Conservation (phyloP, 92 coral and sea anemone genomes). For the Diadumene lineata region DNA sequence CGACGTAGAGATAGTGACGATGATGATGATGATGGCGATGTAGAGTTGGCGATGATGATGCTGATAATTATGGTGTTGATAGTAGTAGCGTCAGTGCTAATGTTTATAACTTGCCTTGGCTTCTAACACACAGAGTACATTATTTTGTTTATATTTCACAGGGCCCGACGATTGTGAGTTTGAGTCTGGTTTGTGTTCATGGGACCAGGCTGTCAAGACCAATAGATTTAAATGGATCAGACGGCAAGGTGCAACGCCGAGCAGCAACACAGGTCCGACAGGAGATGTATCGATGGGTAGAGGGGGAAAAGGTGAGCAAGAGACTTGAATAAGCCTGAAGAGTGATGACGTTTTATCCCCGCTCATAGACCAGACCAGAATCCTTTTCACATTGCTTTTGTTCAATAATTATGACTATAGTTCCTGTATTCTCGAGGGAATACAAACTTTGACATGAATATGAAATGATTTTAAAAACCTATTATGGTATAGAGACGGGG, state of each 20-base stretch:
- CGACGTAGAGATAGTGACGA: too few species aligned
- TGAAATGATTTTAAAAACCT: neutral
- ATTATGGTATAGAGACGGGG: too few species aligned
- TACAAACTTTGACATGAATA: too few species aligned
- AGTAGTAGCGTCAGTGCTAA: too few species aligned
- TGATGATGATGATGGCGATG: neutral
- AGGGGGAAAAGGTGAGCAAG: neutral
- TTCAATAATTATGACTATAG: neutral
- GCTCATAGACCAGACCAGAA: too few species aligned
- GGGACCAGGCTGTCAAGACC: neutral
- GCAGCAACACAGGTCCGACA: slow-evolving; percentile 48
- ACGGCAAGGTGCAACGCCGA: slow-evolving; percentile 31
- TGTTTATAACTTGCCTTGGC: too few species aligned
- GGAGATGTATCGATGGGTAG: slow-evolving; percentile 13
- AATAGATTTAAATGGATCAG: slow-evolving; percentile 40
- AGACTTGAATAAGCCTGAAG: too few species aligned
- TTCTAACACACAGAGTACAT: too few species aligned
- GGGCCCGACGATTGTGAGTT: too few species aligned
- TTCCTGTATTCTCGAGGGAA: neutral
- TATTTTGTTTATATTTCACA: too few species aligned
- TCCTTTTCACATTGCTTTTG: too few species aligned
- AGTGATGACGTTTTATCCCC: too few species aligned
- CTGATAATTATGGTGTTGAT: neutral
- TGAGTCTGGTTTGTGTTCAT: slow-evolving; percentile 27
- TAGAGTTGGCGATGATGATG: neutral